These are phyloP conservation scores for Heteractis magnifica DNA, from an alignment of 92 coral and sea anemone genomes.

Conservation along the genomic window DNA sequence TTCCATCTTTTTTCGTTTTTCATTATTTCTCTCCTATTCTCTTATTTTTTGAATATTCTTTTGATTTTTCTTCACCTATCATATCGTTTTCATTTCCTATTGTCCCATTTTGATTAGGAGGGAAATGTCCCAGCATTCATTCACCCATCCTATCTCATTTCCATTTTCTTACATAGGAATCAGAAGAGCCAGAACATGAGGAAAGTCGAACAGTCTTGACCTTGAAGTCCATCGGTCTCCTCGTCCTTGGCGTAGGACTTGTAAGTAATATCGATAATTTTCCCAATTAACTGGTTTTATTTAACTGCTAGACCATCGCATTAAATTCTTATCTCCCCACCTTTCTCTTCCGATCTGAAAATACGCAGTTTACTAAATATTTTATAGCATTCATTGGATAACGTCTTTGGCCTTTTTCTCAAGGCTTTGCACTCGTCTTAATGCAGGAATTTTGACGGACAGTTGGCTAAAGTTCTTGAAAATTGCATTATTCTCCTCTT, in stretches of 20 bases:
- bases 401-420: too few relatives aligned
- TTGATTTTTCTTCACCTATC: background rate
- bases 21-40: background rate
- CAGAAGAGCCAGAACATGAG: slow-evolving; percentile 85
- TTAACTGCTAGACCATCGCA: background rate
- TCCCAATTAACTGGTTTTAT: background rate
- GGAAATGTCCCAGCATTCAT: too few relatives aligned
- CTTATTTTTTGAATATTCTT: background rate
- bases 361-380: too few relatives aligned
- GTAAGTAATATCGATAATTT: slow-evolving; percentile 40
- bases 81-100: background rate
- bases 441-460: too few relatives aligned
- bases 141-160: background rate
- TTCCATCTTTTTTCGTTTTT: background rate
- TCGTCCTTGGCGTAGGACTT: slow-evolving; percentile 85
- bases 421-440: too few relatives aligned
- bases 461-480: too few relatives aligned
- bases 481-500: too few relatives aligned
- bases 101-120: background rate
- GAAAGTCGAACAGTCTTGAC: slow-evolving; percentile 70
- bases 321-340: too few relatives aligned
- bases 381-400: background rate
- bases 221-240: slow-evolving; percentile 74
- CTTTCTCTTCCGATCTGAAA: too few relatives aligned
- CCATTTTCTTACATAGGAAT: slow-evolving; percentile 17